phyloP scores from a whole-genome alignment of 2,888 invertebrate species.

The Perizoma affinitatum region DNA sequence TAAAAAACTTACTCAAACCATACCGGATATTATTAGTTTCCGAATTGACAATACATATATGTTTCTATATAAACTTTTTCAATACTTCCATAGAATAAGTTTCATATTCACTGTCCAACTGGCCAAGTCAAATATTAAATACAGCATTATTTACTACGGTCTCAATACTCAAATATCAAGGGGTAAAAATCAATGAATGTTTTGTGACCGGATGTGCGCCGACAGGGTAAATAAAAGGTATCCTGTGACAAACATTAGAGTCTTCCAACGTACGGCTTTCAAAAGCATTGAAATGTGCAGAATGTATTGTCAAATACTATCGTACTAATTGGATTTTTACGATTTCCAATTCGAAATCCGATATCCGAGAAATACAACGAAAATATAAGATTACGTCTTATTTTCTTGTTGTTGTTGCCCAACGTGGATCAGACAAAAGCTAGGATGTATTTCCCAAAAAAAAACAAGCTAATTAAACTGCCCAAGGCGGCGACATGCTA shows the following conservation, averaged over 20 bases:
- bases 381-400: no score
- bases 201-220: constrained; percentile 65
- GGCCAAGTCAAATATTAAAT: constrained; percentile 56
- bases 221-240: constrained; percentile 70
- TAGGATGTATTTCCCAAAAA: no score
- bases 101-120: constrained; percentile 33
- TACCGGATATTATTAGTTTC: constrained; percentile 6
- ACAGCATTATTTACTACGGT: constrained; percentile 62
- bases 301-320: constrained; percentile 30
- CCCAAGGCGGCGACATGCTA: no score
- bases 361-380: no score
- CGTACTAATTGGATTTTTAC: not conserved
- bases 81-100: constrained; percentile 22
- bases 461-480: no score
- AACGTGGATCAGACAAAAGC: no score
- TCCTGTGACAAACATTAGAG: constrained; percentile 72
- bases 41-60: constrained; percentile 18
- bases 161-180: constrained; percentile 62
- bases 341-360: not conserved
- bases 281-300: constrained; percentile 41
- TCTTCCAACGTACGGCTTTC: constrained; percentile 41
- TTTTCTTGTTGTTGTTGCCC: no score
- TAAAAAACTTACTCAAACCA: constrained; percentile 2
- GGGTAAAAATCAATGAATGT: constrained; percentile 66
- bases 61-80: constrained; percentile 21